Evolutionary conservation across 1,140 invertebrate species (phyloP).

Genomic region (Tigriopus japonicus): DNA sequence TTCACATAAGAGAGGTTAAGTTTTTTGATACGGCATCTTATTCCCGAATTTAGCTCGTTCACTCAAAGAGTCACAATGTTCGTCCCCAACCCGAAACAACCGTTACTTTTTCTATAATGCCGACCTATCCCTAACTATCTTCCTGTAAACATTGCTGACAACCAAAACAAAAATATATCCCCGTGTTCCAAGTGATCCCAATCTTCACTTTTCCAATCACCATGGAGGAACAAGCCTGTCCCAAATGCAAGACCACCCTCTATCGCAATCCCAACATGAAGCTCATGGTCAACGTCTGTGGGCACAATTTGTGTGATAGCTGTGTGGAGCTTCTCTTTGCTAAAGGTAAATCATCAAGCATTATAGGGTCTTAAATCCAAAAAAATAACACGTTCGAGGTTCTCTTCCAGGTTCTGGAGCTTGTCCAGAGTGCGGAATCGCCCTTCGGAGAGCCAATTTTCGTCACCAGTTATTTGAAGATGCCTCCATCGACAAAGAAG

Average conservation of each 20-base stretch:
- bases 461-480: constrained; percentile 91
- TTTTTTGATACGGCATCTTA: too few relatives aligned
- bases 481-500: constrained; percentile 85
- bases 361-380: too few relatives aligned
- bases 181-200: too few relatives aligned
- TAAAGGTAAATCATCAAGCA: constrained; percentile 42
- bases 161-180: too few relatives aligned
- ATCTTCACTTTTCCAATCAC: background rate
- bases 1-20: too few relatives aligned
- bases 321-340: constrained; percentile 88
- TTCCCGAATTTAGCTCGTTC: too few relatives aligned
- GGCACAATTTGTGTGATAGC: constrained; percentile 88
- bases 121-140: too few relatives aligned
- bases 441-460: constrained; percentile 71
- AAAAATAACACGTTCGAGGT: too few relatives aligned
- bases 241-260: constrained; percentile 93
- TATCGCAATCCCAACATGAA: constrained; percentile 91
- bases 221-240: constrained; percentile 58
- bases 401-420: constrained; percentile 60
- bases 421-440: constrained; percentile 76
- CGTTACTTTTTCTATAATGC: too few relatives aligned
- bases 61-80: too few relatives aligned
- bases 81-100: too few relatives aligned
- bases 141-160: too few relatives aligned
- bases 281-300: constrained; percentile 95